Base-by-base conservation (phyloP, 37 sponge, comb jelly and placozoan species). In the Cliona cf. orientalis region DNA sequence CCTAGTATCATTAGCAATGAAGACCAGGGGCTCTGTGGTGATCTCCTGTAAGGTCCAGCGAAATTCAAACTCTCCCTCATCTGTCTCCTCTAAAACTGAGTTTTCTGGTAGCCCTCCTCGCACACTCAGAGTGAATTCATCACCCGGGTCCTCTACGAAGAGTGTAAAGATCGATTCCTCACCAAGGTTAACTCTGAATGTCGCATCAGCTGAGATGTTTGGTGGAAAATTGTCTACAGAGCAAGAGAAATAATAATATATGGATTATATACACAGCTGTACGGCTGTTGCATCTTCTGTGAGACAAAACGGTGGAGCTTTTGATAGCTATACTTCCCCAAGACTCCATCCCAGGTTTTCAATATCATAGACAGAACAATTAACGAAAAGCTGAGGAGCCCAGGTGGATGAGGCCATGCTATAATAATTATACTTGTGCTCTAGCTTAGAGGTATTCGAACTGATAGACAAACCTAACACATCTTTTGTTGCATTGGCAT, bases 221-320 rank as follows among this genome's bases (percentile, higher is more conserved):
- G 88, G 88, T 29, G 88, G 88, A 44, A 81, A 81, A 43, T 74
- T 87, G 14, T 26, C 88, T 87, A 33, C 31, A 58, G 34, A 42
- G 63, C n/a, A n/a, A n/a, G n/a, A n/a, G n/a, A n/a, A n/a, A n/a
- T n/a, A n/a, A n/a, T n/a, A n/a, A n/a, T n/a, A n/a, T n/a, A n/a
- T n/a, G n/a, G n/a, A n/a, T n/a, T n/a, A n/a, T n/a, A n/a, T n/a
- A n/a, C n/a, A n/a, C n/a, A n/a, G n/a, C n/a, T n/a, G n/a, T n/a
- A n/a, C n/a, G n/a, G n/a, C n/a, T n/a, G n/a, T n/a, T n/a, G n/a
- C n/a, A n/a, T n/a, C n/a, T n/a, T n/a, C n/a, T n/a, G n/a, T n/a
- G n/a, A n/a, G n/a, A n/a, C n/a, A n/a, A n/a, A n/a, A n/a, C n/a
- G n/a, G n/a, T n/a, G n/a, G n/a, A n/a, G n/a, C n/a, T n/a, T n/a